phyloP scores from a whole-genome alignment of 53 echinoderm and acorn worm genomes.

The Holothuria leucospilota region DNA sequence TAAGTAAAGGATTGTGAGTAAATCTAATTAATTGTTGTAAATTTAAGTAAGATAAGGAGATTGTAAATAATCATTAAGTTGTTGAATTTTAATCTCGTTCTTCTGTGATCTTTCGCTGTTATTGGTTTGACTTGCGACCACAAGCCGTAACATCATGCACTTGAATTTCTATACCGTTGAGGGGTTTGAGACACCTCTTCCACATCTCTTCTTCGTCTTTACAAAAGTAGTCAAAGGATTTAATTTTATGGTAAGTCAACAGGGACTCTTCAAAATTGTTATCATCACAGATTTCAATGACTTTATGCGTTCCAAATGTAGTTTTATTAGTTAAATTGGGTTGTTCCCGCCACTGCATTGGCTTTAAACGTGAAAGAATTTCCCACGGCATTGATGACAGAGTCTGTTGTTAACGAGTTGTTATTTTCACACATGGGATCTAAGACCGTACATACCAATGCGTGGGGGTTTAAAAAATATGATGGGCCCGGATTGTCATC shows the following conservation, averaged over 20 bases:
- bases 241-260: background rate
- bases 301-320: background rate
- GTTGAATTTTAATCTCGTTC: too few relatives aligned
- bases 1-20: too few relatives aligned
- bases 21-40: too few relatives aligned
- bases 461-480: background rate
- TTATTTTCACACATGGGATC: constrained; percentile 19
- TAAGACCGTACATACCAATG: background rate
- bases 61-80: too few relatives aligned
- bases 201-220: background rate
- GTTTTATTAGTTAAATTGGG: background rate
- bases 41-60: too few relatives aligned
- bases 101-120: too few relatives aligned
- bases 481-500: background rate
- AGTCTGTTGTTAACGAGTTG: constrained; percentile 37
- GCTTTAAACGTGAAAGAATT: background rate
- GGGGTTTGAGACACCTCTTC: background rate
- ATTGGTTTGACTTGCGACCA: too few relatives aligned
- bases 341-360: background rate
- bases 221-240: background rate
- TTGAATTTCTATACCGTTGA: constrained; percentile 29
- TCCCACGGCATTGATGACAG: background rate
- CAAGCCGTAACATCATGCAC: too few relatives aligned
- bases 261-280: background rate
- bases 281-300: background rate